Percentiles rank a stretch among this genome's conserved stretches.
Conservation (phyloP, 2,888 invertebrate genomes). For the Hipparchia sbordonii region DNA sequence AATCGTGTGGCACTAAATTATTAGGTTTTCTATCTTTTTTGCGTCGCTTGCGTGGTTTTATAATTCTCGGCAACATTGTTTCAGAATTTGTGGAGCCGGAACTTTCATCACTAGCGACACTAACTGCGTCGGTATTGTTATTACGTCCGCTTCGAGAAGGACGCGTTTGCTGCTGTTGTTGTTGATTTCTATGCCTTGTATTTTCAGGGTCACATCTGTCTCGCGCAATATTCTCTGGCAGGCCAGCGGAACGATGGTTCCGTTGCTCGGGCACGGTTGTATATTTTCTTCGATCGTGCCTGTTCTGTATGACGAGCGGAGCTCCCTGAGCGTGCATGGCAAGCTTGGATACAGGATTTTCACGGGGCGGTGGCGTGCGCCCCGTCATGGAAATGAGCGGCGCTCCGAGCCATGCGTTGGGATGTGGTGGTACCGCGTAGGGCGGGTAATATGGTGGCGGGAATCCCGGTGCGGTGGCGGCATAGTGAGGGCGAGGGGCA, state of each 20-base stretch:
- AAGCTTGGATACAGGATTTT: constrained; percentile 86
- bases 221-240: constrained; percentile 60
- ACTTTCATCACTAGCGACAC: constrained; percentile 90
- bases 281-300: constrained; percentile 82
- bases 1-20: constrained; percentile 75
- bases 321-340: constrained; percentile 93
- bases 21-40: constrained; percentile 94
- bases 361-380: constrained; percentile 75
- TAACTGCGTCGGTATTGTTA: constrained; percentile 86
- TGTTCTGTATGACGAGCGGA: constrained; percentile 89
- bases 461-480: constrained; percentile 76
- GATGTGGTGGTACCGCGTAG: constrained; percentile 80
- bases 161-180: constrained; percentile 73
- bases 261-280: constrained; percentile 70
- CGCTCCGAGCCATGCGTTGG: constrained; percentile 89
- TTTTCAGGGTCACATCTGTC: constrained; percentile 70
- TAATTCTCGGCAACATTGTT: constrained; percentile 92
- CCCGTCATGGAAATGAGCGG: constrained; percentile 91
- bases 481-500: constrained; percentile 80
- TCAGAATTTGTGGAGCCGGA: constrained; percentile 86
- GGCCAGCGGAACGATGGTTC: constrained; percentile 63
- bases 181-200: constrained; percentile 71
- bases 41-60: constrained; percentile 93
- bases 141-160: constrained; percentile 71
- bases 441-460: constrained; percentile 80